Evolutionary conservation across 35 echinoderm and acorn worm genomes (phyloP).

Genomic region (Chiridota heheva): DNA sequence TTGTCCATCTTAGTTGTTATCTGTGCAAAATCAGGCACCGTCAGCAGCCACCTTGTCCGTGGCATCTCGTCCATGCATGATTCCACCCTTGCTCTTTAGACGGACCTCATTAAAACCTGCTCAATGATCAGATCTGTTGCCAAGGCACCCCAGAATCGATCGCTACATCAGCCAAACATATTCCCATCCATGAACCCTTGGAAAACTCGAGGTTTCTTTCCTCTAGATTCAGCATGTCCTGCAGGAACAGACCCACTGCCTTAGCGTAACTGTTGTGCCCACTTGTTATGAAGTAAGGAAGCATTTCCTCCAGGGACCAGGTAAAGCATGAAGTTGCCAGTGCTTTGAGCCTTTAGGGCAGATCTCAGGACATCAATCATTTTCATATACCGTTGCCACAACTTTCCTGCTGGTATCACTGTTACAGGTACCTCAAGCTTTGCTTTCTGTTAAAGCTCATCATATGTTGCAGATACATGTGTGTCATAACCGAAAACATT

Average conservation of each 20-base stretch:
- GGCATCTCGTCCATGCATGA: conserved; percentile 53
- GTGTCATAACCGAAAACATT: too few relatives aligned
- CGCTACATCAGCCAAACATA: conserved; percentile 22
- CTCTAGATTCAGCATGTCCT: conserved; percentile 22
- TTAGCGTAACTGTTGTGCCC: conserved; percentile 60
- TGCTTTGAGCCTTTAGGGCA: conserved; percentile 2
- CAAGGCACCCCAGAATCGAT: conserved; percentile 66
- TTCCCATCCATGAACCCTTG: conserved; percentile 3
- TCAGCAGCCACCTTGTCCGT: conserved; percentile 15
- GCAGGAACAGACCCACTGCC: conserved; percentile 45
- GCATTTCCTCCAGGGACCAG: conserved; percentile 39
- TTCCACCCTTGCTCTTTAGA: conserved; percentile 57
- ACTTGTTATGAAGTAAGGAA: conserved; percentile 56
- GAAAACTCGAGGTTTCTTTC: conserved; percentile 46
- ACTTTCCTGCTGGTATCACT: neutral
- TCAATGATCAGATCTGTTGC: conserved; percentile 57
- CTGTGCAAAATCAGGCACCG: conserved; percentile 10
- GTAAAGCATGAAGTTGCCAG: conserved; percentile 44
- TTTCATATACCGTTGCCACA: conserved; percentile 2
- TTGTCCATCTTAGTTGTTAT: conserved; percentile 52
- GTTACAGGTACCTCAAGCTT: neutral
- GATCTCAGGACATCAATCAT: too few relatives aligned
- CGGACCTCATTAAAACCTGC: conserved; percentile 61
- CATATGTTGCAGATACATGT: too few relatives aligned
- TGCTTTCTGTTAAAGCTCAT: too few relatives aligned